Percentiles rank a stretch among this genome's conserved stretches.
phyloP scores from a whole-genome alignment of 1,140 invertebrate genomes.

The Holotrichia oblita region DNA sequence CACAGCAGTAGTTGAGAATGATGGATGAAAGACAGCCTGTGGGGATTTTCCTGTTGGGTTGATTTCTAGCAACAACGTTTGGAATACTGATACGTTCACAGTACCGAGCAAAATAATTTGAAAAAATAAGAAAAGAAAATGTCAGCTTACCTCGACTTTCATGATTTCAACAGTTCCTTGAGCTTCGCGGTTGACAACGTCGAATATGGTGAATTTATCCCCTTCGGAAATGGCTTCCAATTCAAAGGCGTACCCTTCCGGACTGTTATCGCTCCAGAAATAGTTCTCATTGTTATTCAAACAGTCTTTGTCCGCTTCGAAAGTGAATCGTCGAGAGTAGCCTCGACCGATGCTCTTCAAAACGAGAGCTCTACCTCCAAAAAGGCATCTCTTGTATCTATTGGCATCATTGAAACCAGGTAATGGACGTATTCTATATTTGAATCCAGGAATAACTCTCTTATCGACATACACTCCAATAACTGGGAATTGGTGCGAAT shows the following conservation, averaged over 20 bases:
- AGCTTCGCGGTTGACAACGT: constrained; percentile 67
- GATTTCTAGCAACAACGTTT: constrained; percentile 49
- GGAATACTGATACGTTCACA: constrained; percentile 43
- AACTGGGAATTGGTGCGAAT: constrained; percentile 74
- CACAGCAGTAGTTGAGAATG: constrained; percentile 15
- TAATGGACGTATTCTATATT: constrained; percentile 76
- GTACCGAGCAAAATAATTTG: constrained; percentile 30
- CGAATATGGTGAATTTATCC: constrained; percentile 76
- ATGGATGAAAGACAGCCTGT: constrained; percentile 40
- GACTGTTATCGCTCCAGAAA: constrained; percentile 81
- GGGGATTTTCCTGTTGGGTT: constrained; percentile 46
- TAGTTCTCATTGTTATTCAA: constrained; percentile 76
- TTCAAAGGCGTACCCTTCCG: constrained; percentile 78
- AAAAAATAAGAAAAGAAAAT: constrained; percentile 30
- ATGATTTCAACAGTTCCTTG: constrained; percentile 72
- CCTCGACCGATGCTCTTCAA: constrained; percentile 77
- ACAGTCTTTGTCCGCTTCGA: constrained; percentile 69
- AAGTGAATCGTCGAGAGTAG: constrained; percentile 78
- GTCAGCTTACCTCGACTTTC: constrained; percentile 66
- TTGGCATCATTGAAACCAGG: constrained; percentile 54
- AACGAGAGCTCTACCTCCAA: constrained; percentile 70
- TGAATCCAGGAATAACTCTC: constrained; percentile 76
- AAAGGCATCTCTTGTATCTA: constrained; percentile 63
- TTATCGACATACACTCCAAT: constrained; percentile 79
- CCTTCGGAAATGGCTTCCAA: constrained; percentile 74